Evolutionary conservation across 1,140 invertebrate species (phyloP), one percentile per base, ranked within the genome.

Genomic region (Cotesia typhae): DNA sequence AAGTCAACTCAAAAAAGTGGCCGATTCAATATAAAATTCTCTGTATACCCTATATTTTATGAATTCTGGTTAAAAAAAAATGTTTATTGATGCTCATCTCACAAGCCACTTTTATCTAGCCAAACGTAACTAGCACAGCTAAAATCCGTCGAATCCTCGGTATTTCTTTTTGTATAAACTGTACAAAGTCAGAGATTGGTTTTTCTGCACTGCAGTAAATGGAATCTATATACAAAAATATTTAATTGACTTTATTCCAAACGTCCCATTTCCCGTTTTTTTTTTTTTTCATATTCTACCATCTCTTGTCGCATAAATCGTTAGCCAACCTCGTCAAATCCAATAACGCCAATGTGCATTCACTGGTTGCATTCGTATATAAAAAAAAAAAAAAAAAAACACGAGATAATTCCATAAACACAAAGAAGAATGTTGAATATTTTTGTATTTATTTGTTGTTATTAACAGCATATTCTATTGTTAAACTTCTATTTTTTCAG

Each of bases 281-380:
- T 14, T 28, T 14, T 14, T 14, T 59, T 20, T 20, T 20, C 7
- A 20, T 59, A 59, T 20, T 59, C 55, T 20, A 12, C 20, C 20
- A 20, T 20, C 55, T 59, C 55, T 59, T 20, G 9, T 59, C 17
- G 9, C 28, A 38, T 35, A 28, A 37, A 63, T 63, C 10, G 60
- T 38, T 63, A 28, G 60, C 10, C 60, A 35, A 37, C 60, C 60
- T 38, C 36, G 35, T 38, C 60, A 63, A 63, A 63, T 63, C 60
- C 60, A 63, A 63, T 63, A 63, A 63, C 14, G 60, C 35, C 7
- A 37, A 63, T 12, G 60, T 63, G 60, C 60, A 63, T 63, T 12
- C 5, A 63, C 35, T 10, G 60, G 60, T 63, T 41, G 20, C 28
- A 38, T 37, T 10, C 20, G 12, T 28, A 36, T 7, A n/a, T 35